Evolutionary conservation across 1,140 invertebrate genomes (phyloP), one percentile per base, ranked within the genome.

Genomic region (Pseudachorutes palmiensis): DNA sequence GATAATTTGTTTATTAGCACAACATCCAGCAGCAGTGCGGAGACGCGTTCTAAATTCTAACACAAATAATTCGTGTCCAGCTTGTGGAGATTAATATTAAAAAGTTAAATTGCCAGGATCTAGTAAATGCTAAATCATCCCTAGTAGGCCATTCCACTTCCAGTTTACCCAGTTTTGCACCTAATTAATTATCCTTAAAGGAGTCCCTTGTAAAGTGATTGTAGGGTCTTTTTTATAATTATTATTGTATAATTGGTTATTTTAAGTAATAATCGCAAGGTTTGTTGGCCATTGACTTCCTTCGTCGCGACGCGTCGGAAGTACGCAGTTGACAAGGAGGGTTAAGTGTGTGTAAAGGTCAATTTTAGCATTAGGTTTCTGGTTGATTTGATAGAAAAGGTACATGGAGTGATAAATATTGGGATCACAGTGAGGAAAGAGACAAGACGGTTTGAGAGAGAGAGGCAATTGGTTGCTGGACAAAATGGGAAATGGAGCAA

Each of bases 321-420:
- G n/a, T n/a, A n/a, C n/a, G n/a, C n/a, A n/a, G n/a, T n/a, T n/a
- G n/a, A n/a, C n/a, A n/a, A n/a, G n/a, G n/a, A n/a, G n/a, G n/a
- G n/a, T n/a, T n/a, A n/a, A n/a, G n/a, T n/a, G n/a, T n/a, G n/a
- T n/a, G n/a, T n/a, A n/a, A 55, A 45, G 9, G 36, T 12, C 36
- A 45, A 45, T 45, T 12, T 45, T 12, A 19, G 36, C 19, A 45
- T 12, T 45, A 12, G 19, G 36, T 19, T 45, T 45, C 9, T 9
- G 36, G 9, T 45, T 45, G 36, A 41, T 9, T 16, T 5, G 12
- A 26, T 55, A 55, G 3, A 22, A 12, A 16, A 55, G 51, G 51
- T 55, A 55, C 51, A 41, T 55, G 51, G 51, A 55, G 51, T 55
- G 51, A 55, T 55, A 55, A 55, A 14, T 41, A 41, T 16, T 26